A percentile compares a stretch with the other conserved stretches of the same genome.
Evolutionary conservation across 2,797 vertebrate species (phyloP).

Genomic region (Argyrosomus regius): DNA sequence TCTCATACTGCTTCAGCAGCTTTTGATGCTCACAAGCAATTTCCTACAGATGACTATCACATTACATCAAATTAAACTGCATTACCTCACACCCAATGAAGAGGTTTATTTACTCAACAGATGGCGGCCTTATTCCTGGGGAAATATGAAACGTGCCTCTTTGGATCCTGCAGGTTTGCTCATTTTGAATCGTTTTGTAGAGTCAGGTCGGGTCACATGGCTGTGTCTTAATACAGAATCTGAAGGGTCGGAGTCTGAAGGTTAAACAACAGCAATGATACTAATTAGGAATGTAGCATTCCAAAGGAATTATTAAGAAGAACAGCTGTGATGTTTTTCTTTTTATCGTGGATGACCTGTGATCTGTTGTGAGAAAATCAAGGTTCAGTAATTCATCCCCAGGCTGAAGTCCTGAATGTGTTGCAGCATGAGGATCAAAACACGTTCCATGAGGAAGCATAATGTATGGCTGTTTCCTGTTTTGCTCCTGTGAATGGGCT

Average conservation of each 20-base stretch:
- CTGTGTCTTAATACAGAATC: constrained; percentile 26
- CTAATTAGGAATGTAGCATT: background rate
- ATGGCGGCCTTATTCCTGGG: constrained; percentile 58
- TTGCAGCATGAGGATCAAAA: constrained; percentile 21
- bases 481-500: constrained; percentile 51
- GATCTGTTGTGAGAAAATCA: background rate
- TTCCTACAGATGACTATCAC: constrained; percentile 82
- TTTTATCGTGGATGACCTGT: background rate
- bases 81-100: constrained; percentile 72
- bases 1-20: constrained; percentile 69
- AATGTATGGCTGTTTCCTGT: constrained; percentile 61
- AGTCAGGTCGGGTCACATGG: constrained; percentile 18
- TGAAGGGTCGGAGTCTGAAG: background rate
- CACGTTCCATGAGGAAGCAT: constrained; percentile 41
- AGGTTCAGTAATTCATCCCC: background rate
- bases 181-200: constrained; percentile 44
- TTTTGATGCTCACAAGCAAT: constrained; percentile 76
- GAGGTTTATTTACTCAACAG: constrained; percentile 77
- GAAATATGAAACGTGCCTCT: constrained; percentile 62
- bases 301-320: background rate
- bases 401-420: constrained; percentile 1
- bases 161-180: constrained; percentile 51
- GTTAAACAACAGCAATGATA: constrained; percentile 18
- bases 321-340: background rate
- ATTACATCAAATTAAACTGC: constrained; percentile 77